Evolutionary conservation across 2,797 vertebrate genomes (phyloP), one percentile per base, ranked within the genome.

Genomic region (Kryptopterus vitreolus): DNA sequence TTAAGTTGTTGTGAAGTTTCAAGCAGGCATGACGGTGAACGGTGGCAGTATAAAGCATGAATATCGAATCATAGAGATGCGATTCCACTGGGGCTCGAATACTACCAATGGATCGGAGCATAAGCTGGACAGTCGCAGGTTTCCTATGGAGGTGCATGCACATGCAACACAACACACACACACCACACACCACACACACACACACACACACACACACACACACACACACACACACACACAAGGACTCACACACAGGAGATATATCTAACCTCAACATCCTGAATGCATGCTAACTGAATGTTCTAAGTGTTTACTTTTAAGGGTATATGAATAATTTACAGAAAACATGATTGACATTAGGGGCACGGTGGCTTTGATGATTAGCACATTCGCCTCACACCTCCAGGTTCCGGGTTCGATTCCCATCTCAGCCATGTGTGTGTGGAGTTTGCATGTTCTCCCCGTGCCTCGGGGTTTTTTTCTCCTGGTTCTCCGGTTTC

Each of bases 141-240:
- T 79, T 53, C 82, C 81, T 53, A 83, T 83, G 81, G 81, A 83
- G 77, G 81, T 83, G 52, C 20, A 9, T 61, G 71, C 48, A 59
- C 52, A 61, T 24, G 77, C 80, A 69, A 53, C 65, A 7, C 38
- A 2, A 10, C 38, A 43, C 38, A 43, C 38, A 43, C 6, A 43
- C 38, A 43, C 38, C 7, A 43, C 7, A 61, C 24, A 77, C 80
- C n/a, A 61, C 31, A 80, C 80, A 69, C 63, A 53, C 65, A 7
- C 38, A 2, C 38, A 10, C 38, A 43, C 38, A 43, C 38, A 43
- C 6, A 43, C 38, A 43, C 38, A 43, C 7, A 43, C 7, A 61
- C 24, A 77, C 80, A 69, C 55, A 63, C 65, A 22, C 24, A 15
- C 57, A 55, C 38, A 16, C 38, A 46, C 61, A 46, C 35, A 72